Evolutionary conservation across 2,888 invertebrate species (phyloP), one percentile per base, ranked within the genome.

Genomic region (Epsilonema sp.): DNA sequence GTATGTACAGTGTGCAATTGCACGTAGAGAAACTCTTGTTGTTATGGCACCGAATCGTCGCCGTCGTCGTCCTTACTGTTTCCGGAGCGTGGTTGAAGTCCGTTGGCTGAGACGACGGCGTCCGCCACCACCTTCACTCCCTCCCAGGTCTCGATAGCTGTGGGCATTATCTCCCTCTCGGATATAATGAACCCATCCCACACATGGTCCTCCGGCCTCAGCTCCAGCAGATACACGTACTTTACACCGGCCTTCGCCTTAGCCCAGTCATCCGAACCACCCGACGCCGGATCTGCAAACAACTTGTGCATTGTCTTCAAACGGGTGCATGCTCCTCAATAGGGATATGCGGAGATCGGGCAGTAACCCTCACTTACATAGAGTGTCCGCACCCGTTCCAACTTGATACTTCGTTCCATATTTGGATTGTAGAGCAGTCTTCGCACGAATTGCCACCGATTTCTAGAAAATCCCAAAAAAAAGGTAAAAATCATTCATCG

Each of bases 211-310:
- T 60, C 60, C 1, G 62, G 62, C 39, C 62, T 47, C 45, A 62
- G 51, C 47, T 62, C 62, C 51, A 62, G 57, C 20, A 62, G 50
- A 50, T 56, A 62, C 24, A 59, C 58, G 52, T 57, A 62, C 45
- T 62, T 62, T 37, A 62, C 55, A 46, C 58, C 58, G 26, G 55
- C 58, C 41, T 56, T 54, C 40, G 58, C 62, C 45, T 62, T 62
- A 16, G 62, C 62, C 62, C 62, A 62, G 38, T 62, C 62, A 45
- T 60, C 60, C 3, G 56, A 55, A 2, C 60, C 60, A 16, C 58
- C 59, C 2, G 56, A 56, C 2, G 60, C 60, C 8, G 58, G 56
- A 37, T 58, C 58, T 58, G 48, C 2, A 52, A 43, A 21, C 3
- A 19, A n/a, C n/a, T n/a, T n/a, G n/a, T n/a, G n/a, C n/a, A n/a